Percentiles rank a stretch among this genome's conserved stretches.
Evolutionary conservation across 2,888 invertebrate species (phyloP).

Genomic region (Spilarctia lutea): DNA sequence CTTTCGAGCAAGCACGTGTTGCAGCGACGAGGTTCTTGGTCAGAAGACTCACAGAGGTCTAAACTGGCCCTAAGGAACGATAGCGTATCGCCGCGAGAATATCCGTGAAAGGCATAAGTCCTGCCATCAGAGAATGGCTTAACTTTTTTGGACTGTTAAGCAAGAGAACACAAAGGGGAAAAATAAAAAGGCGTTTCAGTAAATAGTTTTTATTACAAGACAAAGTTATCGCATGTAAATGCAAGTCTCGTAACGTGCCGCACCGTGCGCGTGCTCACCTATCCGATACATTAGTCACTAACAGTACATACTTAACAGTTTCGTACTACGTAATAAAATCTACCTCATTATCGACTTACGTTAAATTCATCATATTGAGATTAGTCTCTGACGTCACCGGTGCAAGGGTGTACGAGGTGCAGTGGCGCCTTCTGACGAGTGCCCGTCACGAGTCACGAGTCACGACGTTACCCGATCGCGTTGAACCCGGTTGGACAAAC

Average conservation of each 20-base stretch:
- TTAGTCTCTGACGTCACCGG: constrained; percentile 16
- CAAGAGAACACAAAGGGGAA: not conserved
- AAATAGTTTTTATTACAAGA: constrained; percentile 52
- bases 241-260: constrained; percentile 54
- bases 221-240: constrained; percentile 49
- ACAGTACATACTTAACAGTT: constrained; percentile 43
- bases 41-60: too few species aligned
- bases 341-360: constrained; percentile 34
- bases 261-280: constrained; percentile 54
- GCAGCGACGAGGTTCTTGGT: not conserved
- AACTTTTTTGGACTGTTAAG: not conserved
- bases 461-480: not conserved
- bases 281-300: constrained; percentile 39
- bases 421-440: not conserved
- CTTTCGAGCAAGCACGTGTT: too few species aligned
- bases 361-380: constrained; percentile 27
- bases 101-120: too few species aligned
- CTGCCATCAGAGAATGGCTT: not conserved
- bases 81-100: too few species aligned
- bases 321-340: constrained; percentile 40
- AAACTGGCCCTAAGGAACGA: not conserved
- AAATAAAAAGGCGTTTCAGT: constrained; percentile 2
- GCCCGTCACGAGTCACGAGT: not conserved
- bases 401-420: not conserved
- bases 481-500: not conserved